Conservation (phyloP, 1,140 invertebrate genomes). For the Drosophila biarmipes region DNA sequence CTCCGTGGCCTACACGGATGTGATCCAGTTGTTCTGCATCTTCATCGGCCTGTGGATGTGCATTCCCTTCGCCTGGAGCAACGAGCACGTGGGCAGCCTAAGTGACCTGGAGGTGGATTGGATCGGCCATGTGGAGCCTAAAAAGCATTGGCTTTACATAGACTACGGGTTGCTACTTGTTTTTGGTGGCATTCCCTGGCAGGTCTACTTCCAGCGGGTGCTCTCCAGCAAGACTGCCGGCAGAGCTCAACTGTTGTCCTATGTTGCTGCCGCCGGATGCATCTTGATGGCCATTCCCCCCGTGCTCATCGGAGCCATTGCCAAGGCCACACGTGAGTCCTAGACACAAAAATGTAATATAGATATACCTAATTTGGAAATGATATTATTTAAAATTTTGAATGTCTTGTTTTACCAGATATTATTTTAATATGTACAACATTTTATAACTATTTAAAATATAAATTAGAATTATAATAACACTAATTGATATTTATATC, state of each 20-base stretch:
- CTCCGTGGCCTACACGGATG: constrained; percentile 99
- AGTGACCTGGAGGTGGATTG: constrained; percentile 93
- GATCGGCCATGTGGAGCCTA: constrained; percentile 92
- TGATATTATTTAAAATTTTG: no score
- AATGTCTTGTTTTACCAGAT: no score
- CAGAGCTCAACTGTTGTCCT: constrained; percentile 97
- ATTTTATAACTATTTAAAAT: no score
- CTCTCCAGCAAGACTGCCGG: constrained; percentile 97
- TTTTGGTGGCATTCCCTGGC: constrained; percentile 99
- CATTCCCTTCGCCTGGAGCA: constrained; percentile 97
- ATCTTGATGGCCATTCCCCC: constrained; percentile 98
- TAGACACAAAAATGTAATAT: not conserved
- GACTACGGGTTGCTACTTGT: constrained; percentile 96
- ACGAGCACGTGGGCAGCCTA: constrained; percentile 92
- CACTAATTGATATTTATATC: no score
- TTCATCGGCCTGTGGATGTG: constrained; percentile 99
- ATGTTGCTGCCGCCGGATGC: constrained; percentile 97
- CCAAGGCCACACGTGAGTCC: constrained; percentile 94
- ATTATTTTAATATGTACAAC: no score
- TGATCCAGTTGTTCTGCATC: constrained; percentile 99
- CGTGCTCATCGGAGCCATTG: constrained; percentile 97
- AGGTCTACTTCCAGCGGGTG: constrained; percentile 99
- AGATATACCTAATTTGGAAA: not conserved
- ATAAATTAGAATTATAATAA: no score
- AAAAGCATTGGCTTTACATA: constrained; percentile 93